Evolutionary conservation across 2,888 invertebrate species (phyloP), one percentile per base, ranked within the genome.

Genomic region (Conistra vaccinii): DNA sequence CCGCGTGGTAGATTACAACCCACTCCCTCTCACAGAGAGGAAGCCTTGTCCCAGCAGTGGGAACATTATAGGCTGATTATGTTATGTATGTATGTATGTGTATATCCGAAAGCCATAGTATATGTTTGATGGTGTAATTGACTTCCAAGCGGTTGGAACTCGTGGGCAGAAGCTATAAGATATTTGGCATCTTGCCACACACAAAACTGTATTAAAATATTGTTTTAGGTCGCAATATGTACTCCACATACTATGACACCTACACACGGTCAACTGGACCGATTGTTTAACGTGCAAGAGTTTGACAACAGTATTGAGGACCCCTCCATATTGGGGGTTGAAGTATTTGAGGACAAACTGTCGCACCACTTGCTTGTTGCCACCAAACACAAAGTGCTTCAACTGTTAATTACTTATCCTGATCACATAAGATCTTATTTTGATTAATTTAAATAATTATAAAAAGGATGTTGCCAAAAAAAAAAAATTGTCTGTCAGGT

Each of bases 321-420:
- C 10, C 72, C 77, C 0, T 29, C 55, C 3, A 73, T 90, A 6
- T 3, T 80, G 20, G 73, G 70, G 2, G 66, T 90, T 1, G 85
- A 87, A 6, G 84, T 89, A 0, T 85, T 62, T 60, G 90, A 90
- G 55, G 83, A 81, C 3, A 66, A 67, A 9, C 62, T 80, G 7
- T 57, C 70, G 0, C 87, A 88, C 20, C 73, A 82, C 53, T 48
- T 89, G 32, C 69, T 86, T 23, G 69, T 88, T 35, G 73, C 83
- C 23, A 87, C 86, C 1, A 7, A 9, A 7, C 55, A 74, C 12
- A 66, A 73, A 51, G 62, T 90, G 7, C 68, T 83, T 17, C 86
- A 88, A 35, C 39, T 89, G 5, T 20, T 76, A 6, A 35, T 89
- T 9, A 83, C 73, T 9, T 80, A 89, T 63, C 73, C 80, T n/a